phyloP scores from a whole-genome alignment of 2,888 invertebrate species.

The Timema cristinae region DNA sequence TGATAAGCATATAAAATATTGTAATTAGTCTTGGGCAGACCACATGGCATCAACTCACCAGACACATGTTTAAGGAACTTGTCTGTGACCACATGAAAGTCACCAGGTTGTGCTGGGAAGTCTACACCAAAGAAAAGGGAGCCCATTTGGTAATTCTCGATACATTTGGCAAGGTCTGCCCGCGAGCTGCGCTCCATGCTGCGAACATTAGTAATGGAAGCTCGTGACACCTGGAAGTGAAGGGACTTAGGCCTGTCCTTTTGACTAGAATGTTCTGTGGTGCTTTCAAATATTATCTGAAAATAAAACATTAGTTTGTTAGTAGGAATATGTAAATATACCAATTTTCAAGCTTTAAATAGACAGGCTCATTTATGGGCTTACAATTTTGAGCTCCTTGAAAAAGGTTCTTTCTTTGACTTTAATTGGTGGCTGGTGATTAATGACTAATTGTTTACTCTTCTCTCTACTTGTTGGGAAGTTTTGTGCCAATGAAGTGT shows the following conservation, averaged over 20 bases:
- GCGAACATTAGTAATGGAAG: slow-evolving; percentile 60
- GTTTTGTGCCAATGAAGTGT: too few relatives aligned
- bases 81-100: slow-evolving; percentile 74
- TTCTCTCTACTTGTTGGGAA: neutral
- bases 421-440: too few relatives aligned
- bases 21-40: neutral
- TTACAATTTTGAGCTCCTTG: too few relatives aligned
- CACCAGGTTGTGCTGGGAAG: slow-evolving; percentile 67
- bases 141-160: slow-evolving; percentile 72
- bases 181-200: slow-evolving; percentile 63
- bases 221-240: slow-evolving; percentile 77
- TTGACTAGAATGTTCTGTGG: slow-evolving; percentile 51
- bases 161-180: slow-evolving; percentile 73
- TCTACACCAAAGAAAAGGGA: slow-evolving; percentile 70
- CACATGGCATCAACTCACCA: slow-evolving; percentile 40
- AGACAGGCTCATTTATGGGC: too few relatives aligned
- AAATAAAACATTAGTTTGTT: neutral
- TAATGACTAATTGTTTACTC: too few relatives aligned
- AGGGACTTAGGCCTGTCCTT: slow-evolving; percentile 83
- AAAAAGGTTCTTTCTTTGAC: too few relatives aligned
- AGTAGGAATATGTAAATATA: too few relatives aligned
- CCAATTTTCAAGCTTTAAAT: too few relatives aligned
- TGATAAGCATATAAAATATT: too few relatives aligned
- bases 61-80: slow-evolving; percentile 71
- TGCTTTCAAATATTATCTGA: slow-evolving; percentile 24